A percentile compares a stretch with the other conserved stretches of the same genome.
Evolutionary conservation across 2,888 invertebrate species (phyloP).

Genomic region (Macaria notata): DNA sequence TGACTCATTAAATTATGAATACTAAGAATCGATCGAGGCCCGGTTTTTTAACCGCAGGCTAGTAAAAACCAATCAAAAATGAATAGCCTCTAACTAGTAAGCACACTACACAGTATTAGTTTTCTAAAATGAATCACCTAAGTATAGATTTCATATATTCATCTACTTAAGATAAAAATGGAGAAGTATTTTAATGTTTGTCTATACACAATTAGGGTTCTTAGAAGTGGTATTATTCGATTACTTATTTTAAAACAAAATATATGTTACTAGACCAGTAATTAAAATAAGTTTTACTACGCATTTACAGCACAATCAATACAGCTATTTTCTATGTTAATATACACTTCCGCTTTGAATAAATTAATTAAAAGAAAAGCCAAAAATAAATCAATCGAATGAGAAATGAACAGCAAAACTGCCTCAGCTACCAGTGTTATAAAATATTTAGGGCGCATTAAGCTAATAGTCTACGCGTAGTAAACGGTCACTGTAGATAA

Average conservation of each 20-base stretch:
- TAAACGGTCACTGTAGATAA: constrained; percentile 30
- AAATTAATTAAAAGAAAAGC: no score
- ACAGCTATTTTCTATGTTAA: no score
- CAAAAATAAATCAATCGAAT: no score
- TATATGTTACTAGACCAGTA: no score
- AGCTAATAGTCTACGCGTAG: constrained; percentile 26
- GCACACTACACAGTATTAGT: not conserved
- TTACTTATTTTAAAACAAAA: no score
- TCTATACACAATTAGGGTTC: no score
- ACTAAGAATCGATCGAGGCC: constrained; percentile 38
- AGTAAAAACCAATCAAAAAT: constrained; percentile 27
- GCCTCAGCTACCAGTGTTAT: constrained; percentile 27
- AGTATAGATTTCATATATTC: not conserved
- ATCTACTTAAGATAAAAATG: no score
- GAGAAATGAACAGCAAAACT: constrained; percentile 9
- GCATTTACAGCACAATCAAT: no score
- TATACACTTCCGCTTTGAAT: no score
- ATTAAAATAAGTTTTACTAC: no score
- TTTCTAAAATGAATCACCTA: constrained; percentile 11
- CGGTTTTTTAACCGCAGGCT: constrained; percentile 38
- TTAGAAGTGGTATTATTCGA: no score
- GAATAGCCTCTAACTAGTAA: constrained; percentile 9
- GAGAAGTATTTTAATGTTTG: no score
- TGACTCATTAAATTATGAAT: constrained; percentile 36
- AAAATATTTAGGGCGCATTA: constrained; percentile 43